phyloP scores from a whole-genome alignment of 2,797 vertebrate genomes.

The Chaetodon trifasciatus region DNA sequence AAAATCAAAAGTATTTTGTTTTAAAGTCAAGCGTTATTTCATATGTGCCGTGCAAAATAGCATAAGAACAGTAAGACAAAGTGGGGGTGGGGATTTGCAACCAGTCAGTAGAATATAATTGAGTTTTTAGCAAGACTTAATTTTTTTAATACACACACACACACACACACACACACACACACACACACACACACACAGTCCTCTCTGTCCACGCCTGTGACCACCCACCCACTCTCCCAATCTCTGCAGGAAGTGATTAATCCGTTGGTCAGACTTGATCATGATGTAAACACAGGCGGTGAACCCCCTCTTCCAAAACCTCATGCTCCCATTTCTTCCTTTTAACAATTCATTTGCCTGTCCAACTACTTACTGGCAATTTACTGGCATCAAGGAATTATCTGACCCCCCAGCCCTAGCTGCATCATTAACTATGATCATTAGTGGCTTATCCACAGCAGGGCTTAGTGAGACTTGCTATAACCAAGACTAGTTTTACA shows the following conservation, averaged over 20 bases:
- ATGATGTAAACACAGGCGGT: conserved; percentile 64
- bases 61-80: no score
- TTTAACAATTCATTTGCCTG: conserved; percentile 52
- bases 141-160: no score
- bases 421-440: conserved; percentile 52
- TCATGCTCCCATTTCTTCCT: conserved; percentile 46
- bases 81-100: no score
- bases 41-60: no score
- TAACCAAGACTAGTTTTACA: conserved; percentile 21
- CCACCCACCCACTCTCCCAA: conserved; percentile 44
- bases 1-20: no score
- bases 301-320: conserved; percentile 35
- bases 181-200: conserved; percentile 24
- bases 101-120: no score
- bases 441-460: conserved; percentile 39
- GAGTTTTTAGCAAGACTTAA: no score
- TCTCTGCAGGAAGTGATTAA: conserved; percentile 69
- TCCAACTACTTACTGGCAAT: conserved; percentile 33
- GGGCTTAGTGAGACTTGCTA: conserved; percentile 10
- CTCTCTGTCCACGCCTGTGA: conserved; percentile 29
- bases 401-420: conserved; percentile 39
- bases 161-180: background rate
- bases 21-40: no score
- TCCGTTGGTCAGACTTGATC: conserved; percentile 56
- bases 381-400: conserved; percentile 33